Evolutionary conservation across 2,113 vertebrate species (phyloP), one percentile per base, ranked within the genome.

Genomic region (Ardeotis arabs): DNA sequence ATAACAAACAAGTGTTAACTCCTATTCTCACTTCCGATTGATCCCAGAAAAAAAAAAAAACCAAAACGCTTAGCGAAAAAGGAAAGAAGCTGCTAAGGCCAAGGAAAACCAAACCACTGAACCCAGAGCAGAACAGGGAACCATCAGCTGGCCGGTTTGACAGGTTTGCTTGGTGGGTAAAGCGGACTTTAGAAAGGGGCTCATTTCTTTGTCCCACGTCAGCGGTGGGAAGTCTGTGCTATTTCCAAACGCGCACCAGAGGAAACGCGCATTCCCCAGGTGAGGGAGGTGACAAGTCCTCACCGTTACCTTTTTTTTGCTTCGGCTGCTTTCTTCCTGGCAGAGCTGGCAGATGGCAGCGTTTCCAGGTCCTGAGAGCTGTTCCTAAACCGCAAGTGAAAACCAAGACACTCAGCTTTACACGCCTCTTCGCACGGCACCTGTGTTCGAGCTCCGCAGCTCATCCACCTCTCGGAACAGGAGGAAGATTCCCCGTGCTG

Each of bases 261-360:
- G 28, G 45, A 49, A 27, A n/a, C 0, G 4, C 29, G 1, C 12
- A 4, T 19, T 28, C 27, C 5, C 8, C 1, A 4, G 14, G 2
- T 3, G 25, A 33, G 25, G 7, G 44, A 60, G 16, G 3, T 4
- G n/a, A 10, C 33, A 21, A 10, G 7, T 3, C 41, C 66, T 31
- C 2, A 1, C 16, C 24, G 5, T 85, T 98, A 99, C 99, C 99
- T 99, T 98, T 8, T 87, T 96, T 59, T 84, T 98, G 31, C 95
- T 90, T 33, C 98, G 93, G 49, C 98, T 98, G 89, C 98, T 97
- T 12, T 98, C 97, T 33, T 98, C 92, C 69, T 95, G 97, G 97
- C 99, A 99, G 37, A 99, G 98, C 22, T 98, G 96, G 78, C 99
- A 99, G 35, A 98, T 14, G 45, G 95, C 96, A 0, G 98, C 67